phyloP scores from a whole-genome alignment of 2,888 invertebrate genomes.

The Pandemis corylana region DNA sequence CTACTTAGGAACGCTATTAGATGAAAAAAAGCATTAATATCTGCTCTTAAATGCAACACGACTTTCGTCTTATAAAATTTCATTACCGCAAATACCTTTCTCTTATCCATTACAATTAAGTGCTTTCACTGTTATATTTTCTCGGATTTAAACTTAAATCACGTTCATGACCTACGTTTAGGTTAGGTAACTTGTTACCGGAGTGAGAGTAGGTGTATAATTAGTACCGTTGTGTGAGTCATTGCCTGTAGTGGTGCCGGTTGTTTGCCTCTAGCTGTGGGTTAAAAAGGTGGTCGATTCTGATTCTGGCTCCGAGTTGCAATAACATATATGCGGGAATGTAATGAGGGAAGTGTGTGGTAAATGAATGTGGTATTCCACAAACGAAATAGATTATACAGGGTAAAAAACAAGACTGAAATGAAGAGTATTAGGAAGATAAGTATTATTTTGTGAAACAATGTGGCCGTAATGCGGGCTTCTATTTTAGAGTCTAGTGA shows the following conservation, averaged over 20 bases:
- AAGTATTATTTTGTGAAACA: too few relatives aligned
- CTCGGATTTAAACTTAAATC: constrained; percentile 45
- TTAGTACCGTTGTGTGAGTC: constrained; percentile 46
- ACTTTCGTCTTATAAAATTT: constrained; percentile 35
- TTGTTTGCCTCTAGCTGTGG: constrained; percentile 28
- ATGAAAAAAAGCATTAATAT: constrained; percentile 2
- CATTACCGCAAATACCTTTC: constrained; percentile 39
- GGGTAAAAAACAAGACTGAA: too few relatives aligned
- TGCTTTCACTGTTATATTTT: constrained; percentile 42
- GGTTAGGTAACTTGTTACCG: constrained; percentile 59
- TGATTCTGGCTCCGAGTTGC: background rate
- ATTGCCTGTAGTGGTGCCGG: constrained; percentile 21
- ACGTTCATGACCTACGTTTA: constrained; percentile 67
- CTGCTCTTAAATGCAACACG: constrained; percentile 24
- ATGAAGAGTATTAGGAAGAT: too few relatives aligned
- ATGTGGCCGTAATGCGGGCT: too few relatives aligned
- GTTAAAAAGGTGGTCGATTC: background rate
- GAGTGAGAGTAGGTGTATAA: constrained; percentile 54
- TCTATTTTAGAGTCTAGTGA: too few relatives aligned
- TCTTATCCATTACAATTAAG: constrained; percentile 41
- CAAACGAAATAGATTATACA: too few relatives aligned
- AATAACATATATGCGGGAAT: background rate
- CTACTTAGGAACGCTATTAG: background rate
- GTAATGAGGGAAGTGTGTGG: background rate
- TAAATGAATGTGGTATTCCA: background rate